phyloP scores from a whole-genome alignment of 2,113 vertebrate species.

The Lepidiolamprologus cunningtoni region DNA sequence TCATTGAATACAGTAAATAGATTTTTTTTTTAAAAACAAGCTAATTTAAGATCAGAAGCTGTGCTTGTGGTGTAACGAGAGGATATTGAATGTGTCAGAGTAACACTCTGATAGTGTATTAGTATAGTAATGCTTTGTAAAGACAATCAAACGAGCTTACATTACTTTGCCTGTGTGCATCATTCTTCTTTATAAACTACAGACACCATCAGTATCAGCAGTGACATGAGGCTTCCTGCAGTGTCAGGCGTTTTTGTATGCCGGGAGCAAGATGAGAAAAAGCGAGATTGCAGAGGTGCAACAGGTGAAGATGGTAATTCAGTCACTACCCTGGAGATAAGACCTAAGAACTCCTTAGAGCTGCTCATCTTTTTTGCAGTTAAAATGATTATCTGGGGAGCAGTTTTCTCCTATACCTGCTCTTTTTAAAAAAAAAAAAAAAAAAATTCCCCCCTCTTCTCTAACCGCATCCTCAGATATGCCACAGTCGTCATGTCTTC shows the following conservation, averaged over 20 bases:
- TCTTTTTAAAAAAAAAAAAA: neutral
- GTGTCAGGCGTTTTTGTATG: neutral
- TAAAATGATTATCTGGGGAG: neutral
- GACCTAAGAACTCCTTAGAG: slow-evolving; percentile 20
- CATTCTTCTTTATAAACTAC: neutral
- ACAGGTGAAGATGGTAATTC: slow-evolving; percentile 36
- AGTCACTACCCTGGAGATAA: slow-evolving; percentile 9
- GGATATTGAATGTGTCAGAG: neutral
- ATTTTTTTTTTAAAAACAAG: neutral
- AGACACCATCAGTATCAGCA: neutral
- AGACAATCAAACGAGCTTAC: neutral
- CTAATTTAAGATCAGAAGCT: slow-evolving; percentile 1
- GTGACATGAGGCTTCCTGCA: neutral
- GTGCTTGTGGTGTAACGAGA: neutral
- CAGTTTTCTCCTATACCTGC: neutral
- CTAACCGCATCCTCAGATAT: neutral
- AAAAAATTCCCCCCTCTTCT: neutral
- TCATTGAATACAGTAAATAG: slow-evolving; percentile 25
- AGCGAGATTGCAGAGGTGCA: neutral
- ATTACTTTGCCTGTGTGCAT: neutral
- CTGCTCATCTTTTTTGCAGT: slow-evolving; percentile 16
- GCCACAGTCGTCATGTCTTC: neutral
- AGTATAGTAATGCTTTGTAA: neutral
- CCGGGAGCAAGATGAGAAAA: neutral
- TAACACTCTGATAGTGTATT: neutral